Conservation (phyloP, 1,140 invertebrate species). For the Littorina saxatilis region DNA sequence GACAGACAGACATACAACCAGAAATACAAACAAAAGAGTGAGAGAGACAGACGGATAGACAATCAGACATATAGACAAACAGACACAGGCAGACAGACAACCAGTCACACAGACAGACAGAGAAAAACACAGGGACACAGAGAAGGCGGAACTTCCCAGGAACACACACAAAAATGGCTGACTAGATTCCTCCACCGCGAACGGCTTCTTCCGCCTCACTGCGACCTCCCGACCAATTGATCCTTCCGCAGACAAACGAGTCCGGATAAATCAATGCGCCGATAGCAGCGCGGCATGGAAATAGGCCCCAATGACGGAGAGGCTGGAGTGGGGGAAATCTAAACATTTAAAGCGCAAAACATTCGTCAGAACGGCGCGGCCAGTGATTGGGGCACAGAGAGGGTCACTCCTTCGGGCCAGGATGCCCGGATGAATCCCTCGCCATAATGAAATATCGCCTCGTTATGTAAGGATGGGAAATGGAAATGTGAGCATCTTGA, state of each 20-base stretch:
- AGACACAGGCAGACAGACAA: too few species aligned
- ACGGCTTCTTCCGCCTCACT: conserved; percentile 26
- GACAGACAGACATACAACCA: too few species aligned
- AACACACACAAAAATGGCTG: background rate
- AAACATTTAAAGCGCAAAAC: conserved; percentile 37
- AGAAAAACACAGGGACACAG: too few species aligned
- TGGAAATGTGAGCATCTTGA: conserved; percentile 38
- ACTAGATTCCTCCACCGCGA: background rate
- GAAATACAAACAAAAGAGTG: too few species aligned
- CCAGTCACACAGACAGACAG: too few species aligned
- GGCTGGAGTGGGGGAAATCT: conserved; percentile 10
- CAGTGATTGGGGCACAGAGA: background rate
- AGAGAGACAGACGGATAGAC: too few species aligned
- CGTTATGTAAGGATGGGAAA: conserved; percentile 38
- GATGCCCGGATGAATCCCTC: background rate
- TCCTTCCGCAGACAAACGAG: conserved; percentile 30
- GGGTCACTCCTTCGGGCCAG: conserved; percentile 11
- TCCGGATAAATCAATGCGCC: conserved; percentile 17
- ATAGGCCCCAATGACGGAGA: conserved; percentile 29
- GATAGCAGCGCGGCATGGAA: conserved; percentile 16
- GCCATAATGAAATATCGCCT: conserved; percentile 35
- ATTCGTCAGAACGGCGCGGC: background rate
- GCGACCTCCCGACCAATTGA: conserved; percentile 30
- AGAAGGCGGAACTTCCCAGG: too few species aligned
- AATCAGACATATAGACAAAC: too few species aligned